Evolutionary conservation across 2,888 invertebrate species (phyloP).

Genomic region (Julus scandinavius): DNA sequence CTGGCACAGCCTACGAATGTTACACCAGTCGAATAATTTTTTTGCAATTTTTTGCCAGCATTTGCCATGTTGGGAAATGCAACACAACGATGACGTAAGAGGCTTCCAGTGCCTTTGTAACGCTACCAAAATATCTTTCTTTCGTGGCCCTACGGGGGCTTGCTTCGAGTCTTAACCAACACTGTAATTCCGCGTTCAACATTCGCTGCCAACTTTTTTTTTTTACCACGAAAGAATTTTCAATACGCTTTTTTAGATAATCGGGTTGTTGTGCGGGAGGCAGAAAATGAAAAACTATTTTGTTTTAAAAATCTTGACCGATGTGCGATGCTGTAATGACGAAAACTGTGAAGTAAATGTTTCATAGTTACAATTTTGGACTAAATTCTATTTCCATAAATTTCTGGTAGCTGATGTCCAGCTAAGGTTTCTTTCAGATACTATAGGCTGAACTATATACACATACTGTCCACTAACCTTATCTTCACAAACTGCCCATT

Average conservation of each 20-base stretch:
- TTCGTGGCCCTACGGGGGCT: neutral
- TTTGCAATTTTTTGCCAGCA: neutral
- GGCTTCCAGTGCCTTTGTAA: conserved; percentile 17
- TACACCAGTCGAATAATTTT: conserved; percentile 3
- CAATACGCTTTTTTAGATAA: conserved; percentile 5
- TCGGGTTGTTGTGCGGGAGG: neutral
- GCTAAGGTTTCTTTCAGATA: no score
- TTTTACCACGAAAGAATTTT: neutral
- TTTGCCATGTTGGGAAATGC: conserved; percentile 37
- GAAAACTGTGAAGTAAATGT: neutral
- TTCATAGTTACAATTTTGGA: no score
- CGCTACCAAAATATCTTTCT: conserved; percentile 24
- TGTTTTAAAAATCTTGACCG: neutral
- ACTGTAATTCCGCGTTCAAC: neutral
- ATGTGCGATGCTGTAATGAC: neutral
- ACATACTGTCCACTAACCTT: no score
- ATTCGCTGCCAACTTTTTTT: neutral
- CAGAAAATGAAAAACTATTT: neutral
- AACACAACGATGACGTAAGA: neutral
- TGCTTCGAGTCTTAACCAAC: conserved; percentile 1
- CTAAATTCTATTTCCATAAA: neutral
- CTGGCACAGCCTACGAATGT: conserved; percentile 14
- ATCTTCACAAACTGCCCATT: no score
- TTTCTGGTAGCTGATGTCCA: no score
- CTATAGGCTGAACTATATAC: no score